Conservation (phyloP, 2,888 invertebrate genomes). For the Auanema freiburgensis region DNA sequence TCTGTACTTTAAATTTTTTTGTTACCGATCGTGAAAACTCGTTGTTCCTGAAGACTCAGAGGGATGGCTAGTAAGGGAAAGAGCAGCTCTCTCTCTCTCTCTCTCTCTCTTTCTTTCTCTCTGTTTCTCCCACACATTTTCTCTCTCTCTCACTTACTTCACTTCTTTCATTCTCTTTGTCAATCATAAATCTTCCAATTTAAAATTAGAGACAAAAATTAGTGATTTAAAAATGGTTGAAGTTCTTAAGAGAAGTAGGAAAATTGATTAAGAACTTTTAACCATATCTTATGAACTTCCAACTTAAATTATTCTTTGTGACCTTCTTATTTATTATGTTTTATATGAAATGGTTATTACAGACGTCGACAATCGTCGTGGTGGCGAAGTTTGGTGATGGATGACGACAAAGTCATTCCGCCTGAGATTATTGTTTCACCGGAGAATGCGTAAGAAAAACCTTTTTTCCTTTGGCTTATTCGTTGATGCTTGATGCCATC, state of each 20-base stretch:
- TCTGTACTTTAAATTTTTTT: too few relatives aligned
- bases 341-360: too few relatives aligned
- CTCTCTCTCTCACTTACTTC: conserved; percentile 8
- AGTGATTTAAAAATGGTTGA: not conserved
- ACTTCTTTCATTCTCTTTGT: not conserved
- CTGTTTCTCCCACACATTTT: not conserved
- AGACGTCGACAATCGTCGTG: conserved; percentile 31
- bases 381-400: conserved; percentile 47
- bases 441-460: conserved; percentile 26
- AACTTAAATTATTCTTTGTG: not conserved
- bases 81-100: conserved; percentile 1
- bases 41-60: too few relatives aligned
- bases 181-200: too few relatives aligned
- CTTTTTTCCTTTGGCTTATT: not conserved
- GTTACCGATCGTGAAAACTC: too few relatives aligned
- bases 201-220: too few relatives aligned
- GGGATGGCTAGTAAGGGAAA: too few relatives aligned
- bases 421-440: conserved; percentile 37
- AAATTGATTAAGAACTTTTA: not conserved
- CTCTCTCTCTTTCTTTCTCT: conserved; percentile 6
- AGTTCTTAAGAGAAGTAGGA: not conserved
- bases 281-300: not conserved
- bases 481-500: not conserved
- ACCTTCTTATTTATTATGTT: too few relatives aligned
- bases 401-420: conserved; percentile 33